Base-by-base conservation (phyloP, 1,140 invertebrate species). In the Pissodes strobi region DNA sequence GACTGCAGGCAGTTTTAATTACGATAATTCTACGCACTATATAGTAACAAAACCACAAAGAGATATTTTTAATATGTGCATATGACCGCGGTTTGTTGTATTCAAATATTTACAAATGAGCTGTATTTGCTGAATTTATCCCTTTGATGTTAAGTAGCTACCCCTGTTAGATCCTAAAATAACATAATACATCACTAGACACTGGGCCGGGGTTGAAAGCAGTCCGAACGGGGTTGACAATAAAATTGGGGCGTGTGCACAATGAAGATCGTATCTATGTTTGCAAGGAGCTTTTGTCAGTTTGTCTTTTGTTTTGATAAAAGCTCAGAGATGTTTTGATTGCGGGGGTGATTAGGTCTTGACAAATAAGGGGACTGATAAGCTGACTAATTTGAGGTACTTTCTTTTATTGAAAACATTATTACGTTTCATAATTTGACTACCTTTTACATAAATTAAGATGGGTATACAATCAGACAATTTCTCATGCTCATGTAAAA, bases 111-210 rank as follows among this genome's bases (percentile, higher is more conserved):
- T 52, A 62, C 56, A 48, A 59, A 59, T 59, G 56, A 21, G 56
- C 60, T 62, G 38, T 62, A 62, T 62, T 62, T 62, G 60, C 27
- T 15, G 22, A 34, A 39, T 22, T 23, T 27, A 45, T 62, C 60
- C 25, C 60, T 62, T 62, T 62, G 60, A 62, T 62, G 60, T 62
- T 62, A 62, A 62, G 60, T 55, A 62, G 58, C 39, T 62, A 10
- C 60, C 60, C 60, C 38, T 37, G 38, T 34, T 45, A 27, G 38
- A 43, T 41, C 60, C 60, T 62, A 55, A 62, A 62, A 62, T 55
- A 62, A 62, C 49, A 62, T 53, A 62, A 62, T 62, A 62, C 60
- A 13, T 43, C 39, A 9, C 38, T n/a, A 18, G 43, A 17, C 19
- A 18, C 19, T 13, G n/a, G 3, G 25, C 3, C 25, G 45, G 21